phyloP scores from a whole-genome alignment of 2,113 vertebrate genomes.

The Carassius gibelio region DNA sequence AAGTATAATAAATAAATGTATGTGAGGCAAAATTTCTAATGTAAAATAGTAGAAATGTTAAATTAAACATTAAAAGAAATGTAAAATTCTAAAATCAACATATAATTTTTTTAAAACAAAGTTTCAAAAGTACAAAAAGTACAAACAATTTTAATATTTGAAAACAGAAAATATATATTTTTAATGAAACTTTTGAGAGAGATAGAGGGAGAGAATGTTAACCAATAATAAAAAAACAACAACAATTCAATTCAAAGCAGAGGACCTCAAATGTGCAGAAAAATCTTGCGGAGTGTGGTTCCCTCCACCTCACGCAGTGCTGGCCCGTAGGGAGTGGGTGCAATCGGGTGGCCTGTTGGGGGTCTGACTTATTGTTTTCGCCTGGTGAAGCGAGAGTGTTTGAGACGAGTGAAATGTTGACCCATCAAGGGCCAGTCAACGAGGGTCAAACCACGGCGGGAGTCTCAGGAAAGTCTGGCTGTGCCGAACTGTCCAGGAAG shows the following conservation, averaged over 20 bases:
- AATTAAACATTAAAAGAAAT: too few relatives aligned
- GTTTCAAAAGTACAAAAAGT: neutral
- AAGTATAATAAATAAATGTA: too few relatives aligned
- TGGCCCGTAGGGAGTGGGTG: conserved; percentile 3
- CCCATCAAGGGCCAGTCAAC: conserved; percentile 27
- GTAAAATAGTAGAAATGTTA: too few relatives aligned
- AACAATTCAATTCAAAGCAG: neutral
- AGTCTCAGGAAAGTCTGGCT: conserved; percentile 21
- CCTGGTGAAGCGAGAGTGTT: conserved; percentile 51
- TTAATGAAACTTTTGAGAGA: too few relatives aligned
- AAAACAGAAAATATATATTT: too few relatives aligned
- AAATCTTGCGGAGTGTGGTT: neutral
- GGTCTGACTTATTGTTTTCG: conserved; percentile 40
- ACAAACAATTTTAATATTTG: neutral
- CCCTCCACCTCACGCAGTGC: neutral
- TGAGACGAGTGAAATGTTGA: conserved; percentile 39
- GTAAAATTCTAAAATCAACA: too few relatives aligned
- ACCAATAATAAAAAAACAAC: too few relatives aligned
- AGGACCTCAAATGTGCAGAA: neutral
- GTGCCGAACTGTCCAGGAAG: conserved; percentile 6
- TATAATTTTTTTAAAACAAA: neutral
- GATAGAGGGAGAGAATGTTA: too few relatives aligned
- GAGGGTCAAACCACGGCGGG: conserved; percentile 32
- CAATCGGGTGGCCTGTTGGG: neutral
- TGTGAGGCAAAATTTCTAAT: too few relatives aligned